Evolutionary conservation across 2,113 vertebrate species (phyloP), one percentile per base, ranked within the genome.

Genomic region (Vicugna pacos): DNA sequence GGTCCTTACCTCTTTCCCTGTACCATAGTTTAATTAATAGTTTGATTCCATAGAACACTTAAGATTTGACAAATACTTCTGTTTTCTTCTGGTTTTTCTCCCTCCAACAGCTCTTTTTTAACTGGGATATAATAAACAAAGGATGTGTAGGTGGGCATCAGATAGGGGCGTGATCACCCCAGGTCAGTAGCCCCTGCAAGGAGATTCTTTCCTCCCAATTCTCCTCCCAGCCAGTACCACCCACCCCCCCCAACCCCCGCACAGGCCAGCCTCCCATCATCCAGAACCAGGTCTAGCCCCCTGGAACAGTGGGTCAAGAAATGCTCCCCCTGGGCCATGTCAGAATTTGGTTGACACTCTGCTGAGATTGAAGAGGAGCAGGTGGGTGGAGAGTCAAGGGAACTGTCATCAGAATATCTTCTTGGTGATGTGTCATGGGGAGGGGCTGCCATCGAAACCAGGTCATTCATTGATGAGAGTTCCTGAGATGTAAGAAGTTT

Each of bases 331-430:
- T 32, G n/a, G 30, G 13, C 15, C 28, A 60, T 46, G 28, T 89
- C 46, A 75, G 15, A 92, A 72, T 50, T 28, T 80, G 65, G 0
- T 35, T 48, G 65, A 67, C 6, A 20, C 38, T 65, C 48, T 77
- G 30, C 24, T 1, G 0, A 2, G 8, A 70, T 85, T 38, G 52
- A 35, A 81, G 88, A 60, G 30, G 32, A 12, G 26, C 22, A 28
- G 24, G 6, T 38, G 35, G 67, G 20, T 30, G 46, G 30, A 38
- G 5, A 54, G 6, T 42, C 65, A 89, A 72, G 58, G 32, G 22
- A 85, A 60, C 28, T 80, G n/a, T 80, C n/a, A 67, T 52, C 20
- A 82, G 65, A 90, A 26, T 76, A 64, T 46, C 73, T 90, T 58
- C 12, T 38, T 58, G 4, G 16, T 17, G 4, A 28, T n/a, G 22